Percentiles rank a stretch among this genome's conserved stretches.
Evolutionary conservation across 2,113 vertebrate species (phyloP).

Genomic region (Bujurquina vittata): DNA sequence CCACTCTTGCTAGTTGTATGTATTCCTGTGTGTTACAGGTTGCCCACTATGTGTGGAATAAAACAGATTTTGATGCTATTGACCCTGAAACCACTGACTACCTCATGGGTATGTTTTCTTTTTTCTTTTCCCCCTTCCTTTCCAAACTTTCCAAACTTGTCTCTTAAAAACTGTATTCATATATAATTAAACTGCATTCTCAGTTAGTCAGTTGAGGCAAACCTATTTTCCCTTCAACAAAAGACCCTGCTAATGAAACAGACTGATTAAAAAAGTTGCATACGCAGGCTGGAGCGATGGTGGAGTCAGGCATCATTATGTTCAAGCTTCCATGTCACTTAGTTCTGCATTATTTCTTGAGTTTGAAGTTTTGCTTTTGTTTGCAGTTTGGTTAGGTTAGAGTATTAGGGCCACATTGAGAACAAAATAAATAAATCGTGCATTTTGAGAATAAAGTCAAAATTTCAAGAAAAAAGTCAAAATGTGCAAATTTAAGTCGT

Average conservation of each 20-base stretch:
- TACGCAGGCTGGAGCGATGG: not conserved
- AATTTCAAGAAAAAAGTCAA: no score
- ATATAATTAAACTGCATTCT: not conserved
- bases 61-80: conserved; percentile 73
- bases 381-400: not conserved
- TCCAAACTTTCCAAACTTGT: not conserved
- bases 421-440: no score
- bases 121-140: not conserved
- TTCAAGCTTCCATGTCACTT: not conserved
- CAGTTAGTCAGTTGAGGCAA: not conserved
- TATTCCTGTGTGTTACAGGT: conserved; percentile 59
- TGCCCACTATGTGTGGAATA: conserved; percentile 81
- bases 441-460: no score
- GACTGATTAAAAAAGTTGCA: not conserved
- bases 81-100: conserved; percentile 79
- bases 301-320: not conserved
- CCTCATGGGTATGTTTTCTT: conserved; percentile 77
- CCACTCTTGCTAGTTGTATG: not conserved
- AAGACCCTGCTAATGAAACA: not conserved
- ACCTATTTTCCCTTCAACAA: not conserved
- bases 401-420: no score
- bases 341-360: not conserved
- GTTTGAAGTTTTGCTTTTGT: not conserved
- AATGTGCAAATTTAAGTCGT: no score
- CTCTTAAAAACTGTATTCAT: not conserved